These are phyloP conservation scores for Elachura formosa DNA, from an alignment of 2,113 vertebrate species.

Conservation along the genomic window DNA sequence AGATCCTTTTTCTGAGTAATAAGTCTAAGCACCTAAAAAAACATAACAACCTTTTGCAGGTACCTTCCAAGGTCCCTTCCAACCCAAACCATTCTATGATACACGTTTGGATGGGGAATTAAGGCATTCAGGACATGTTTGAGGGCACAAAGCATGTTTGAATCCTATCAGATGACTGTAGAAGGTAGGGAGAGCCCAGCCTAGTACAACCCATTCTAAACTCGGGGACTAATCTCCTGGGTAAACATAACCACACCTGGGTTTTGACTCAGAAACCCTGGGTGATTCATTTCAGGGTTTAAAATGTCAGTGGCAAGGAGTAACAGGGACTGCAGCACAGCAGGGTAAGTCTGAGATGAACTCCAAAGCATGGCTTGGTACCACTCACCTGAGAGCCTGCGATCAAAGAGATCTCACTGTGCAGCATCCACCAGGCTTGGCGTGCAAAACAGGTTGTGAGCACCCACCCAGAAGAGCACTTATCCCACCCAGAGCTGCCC, in stretches of 20 bases:
- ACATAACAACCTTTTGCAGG: neutral
- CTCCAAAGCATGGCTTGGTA: neutral
- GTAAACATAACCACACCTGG: constrained; percentile 47
- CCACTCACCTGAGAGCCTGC: neutral
- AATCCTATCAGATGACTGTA: neutral
- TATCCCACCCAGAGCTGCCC: neutral
- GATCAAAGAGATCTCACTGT: neutral
- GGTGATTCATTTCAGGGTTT: constrained; percentile 1
- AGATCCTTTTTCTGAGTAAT: neutral
- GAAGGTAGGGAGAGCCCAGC: neutral
- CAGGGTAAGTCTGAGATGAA: neutral
- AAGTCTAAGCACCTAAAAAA: neutral
- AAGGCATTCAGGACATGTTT: neutral
- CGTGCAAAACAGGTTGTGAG: neutral
- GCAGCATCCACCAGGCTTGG: neutral
- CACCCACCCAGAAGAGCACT: neutral
- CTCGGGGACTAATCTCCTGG: neutral
- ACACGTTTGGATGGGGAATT: neutral
- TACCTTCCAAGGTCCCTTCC: neutral
- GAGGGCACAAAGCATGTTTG: neutral
- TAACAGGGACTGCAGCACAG: neutral
- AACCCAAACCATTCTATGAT: neutral
- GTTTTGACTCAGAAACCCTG: neutral
- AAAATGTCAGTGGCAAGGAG: neutral
- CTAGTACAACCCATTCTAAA: neutral